Percentiles rank a stretch among this genome's conserved stretches.
Evolutionary conservation across 2,113 vertebrate species (phyloP).

Genomic region (rabbit (Oryctolagus cuniculus)): mOryCun1.1 NC_091432.1:227606001-227606500

Average conservation of each 20-base stretch:
- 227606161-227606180: slow-evolving; percentile 53
- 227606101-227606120: background rate
- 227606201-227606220: background rate
- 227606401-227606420: too few relatives aligned
- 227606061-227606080: background rate
- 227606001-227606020: slow-evolving; percentile 36
- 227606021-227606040: slow-evolving; percentile 8
- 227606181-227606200: background rate
- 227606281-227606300: too few relatives aligned
- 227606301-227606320: too few relatives aligned
- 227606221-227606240: background rate
- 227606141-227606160: slow-evolving; percentile 9
- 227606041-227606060: slow-evolving; percentile 8
- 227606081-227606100: background rate
- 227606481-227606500: slow-evolving; percentile 65
- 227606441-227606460: too few relatives aligned
- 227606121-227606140: background rate
- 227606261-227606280: too few relatives aligned
- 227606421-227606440: too few relatives aligned
- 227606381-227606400: too few relatives aligned
- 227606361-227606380: too few relatives aligned
- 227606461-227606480: background rate
- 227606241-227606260: too few relatives aligned
- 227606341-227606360: too few relatives aligned
- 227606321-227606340: too few relatives aligned